These are phyloP conservation scores for Gnatocerus cornutus DNA, from an alignment of 2,888 invertebrate genomes.

Conservation along the genomic window DNA sequence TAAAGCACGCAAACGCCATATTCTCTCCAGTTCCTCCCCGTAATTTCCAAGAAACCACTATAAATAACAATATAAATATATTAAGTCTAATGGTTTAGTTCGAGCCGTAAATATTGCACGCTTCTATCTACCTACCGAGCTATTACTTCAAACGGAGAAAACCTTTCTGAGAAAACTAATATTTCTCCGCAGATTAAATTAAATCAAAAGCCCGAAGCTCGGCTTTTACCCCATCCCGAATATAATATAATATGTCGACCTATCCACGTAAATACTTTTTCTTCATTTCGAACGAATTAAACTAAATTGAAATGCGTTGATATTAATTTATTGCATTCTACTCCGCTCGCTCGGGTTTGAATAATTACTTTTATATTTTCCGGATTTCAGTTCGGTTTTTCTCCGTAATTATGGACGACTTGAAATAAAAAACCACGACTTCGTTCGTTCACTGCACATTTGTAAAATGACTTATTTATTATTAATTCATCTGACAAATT, in stretches of 20 bases:
- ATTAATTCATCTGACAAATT: conserved; percentile 55
- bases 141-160: conserved; percentile 66
- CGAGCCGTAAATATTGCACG: conserved; percentile 67
- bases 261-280: conserved; percentile 68
- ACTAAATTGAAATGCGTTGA: conserved; percentile 71
- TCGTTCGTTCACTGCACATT: conserved; percentile 25
- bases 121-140: conserved; percentile 54
- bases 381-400: conserved; percentile 2
- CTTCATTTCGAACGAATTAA: conserved; percentile 70
- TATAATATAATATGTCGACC: conserved; percentile 67
- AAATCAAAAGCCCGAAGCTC: conserved; percentile 69
- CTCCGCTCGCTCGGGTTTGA: conserved; percentile 48
- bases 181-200: conserved; percentile 71
- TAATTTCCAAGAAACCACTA: conserved; percentile 66
- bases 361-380: conserved; percentile 58
- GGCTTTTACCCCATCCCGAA: conserved; percentile 64
- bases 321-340: conserved; percentile 68
- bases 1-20: conserved; percentile 58
- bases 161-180: conserved; percentile 68
- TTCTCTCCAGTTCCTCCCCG: conserved; percentile 58
- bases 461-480: conserved; percentile 47
- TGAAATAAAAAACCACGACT: conserved; percentile 23
- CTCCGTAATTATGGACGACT: conserved; percentile 23
- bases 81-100: conserved; percentile 68
- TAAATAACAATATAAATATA: conserved; percentile 70